These are phyloP conservation scores for Caenorhabditis afra DNA, from an alignment of 2,888 invertebrate species.

Conservation along the genomic window DNA sequence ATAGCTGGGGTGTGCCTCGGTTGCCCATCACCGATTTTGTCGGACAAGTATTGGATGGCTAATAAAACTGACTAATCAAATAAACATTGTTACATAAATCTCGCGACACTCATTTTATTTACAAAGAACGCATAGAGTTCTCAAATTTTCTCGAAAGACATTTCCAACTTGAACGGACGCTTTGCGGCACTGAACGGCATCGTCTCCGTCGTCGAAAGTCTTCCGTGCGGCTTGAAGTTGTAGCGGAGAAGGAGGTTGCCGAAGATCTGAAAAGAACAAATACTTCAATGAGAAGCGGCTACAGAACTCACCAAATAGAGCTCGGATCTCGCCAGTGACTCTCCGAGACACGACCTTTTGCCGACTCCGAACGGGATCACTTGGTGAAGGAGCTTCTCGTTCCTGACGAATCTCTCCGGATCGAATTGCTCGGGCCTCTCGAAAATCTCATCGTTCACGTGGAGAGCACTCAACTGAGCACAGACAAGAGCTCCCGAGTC, in stretches of 20 bases:
- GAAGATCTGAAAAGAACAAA: conserved; percentile 38
- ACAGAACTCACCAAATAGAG: conserved; percentile 64
- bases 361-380: conserved; percentile 65
- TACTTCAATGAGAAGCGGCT: too few relatives aligned
- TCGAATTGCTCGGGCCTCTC: conserved; percentile 47
- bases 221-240: conserved; percentile 42
- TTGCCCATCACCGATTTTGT: too few relatives aligned
- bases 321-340: conserved; percentile 62
- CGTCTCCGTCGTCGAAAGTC: conserved; percentile 15
- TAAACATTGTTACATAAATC: too few relatives aligned
- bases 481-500: conserved; percentile 40
- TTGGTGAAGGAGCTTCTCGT: conserved; percentile 46
- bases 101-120: too few relatives aligned
- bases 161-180: conserved; percentile 39
- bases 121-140: too few relatives aligned
- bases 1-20: too few relatives aligned
- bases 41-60: too few relatives aligned
- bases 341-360: conserved; percentile 62
- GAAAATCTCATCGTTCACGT: conserved; percentile 55
- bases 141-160: conserved; percentile 34
- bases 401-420: conserved; percentile 51
- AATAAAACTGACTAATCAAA: too few relatives aligned
- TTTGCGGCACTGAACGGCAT: conserved; percentile 36
- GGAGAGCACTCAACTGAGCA: conserved; percentile 60
- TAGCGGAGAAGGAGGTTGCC: conserved; percentile 54